phyloP scores from a whole-genome alignment of 2,888 invertebrate species.

The Bugulina stolonifera region DNA sequence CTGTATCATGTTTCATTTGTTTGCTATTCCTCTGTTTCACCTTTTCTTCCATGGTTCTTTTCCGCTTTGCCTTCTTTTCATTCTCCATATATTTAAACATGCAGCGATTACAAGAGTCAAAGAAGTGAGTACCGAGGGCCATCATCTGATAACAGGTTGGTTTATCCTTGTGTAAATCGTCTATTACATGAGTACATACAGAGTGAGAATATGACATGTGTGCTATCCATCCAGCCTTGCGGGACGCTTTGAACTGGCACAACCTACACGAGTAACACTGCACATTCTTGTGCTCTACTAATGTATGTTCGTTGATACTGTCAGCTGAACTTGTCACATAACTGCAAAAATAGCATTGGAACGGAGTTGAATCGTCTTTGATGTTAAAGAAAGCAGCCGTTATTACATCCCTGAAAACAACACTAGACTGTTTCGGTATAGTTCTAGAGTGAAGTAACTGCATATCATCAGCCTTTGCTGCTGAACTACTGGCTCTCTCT shows the following conservation, averaged over 20 bases:
- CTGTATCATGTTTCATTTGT: background rate
- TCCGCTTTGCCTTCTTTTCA: too few relatives aligned
- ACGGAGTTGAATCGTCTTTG: background rate
- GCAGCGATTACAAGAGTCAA: too few relatives aligned
- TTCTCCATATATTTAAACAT: too few relatives aligned
- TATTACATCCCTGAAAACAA: too few relatives aligned
- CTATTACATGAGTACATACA: background rate
- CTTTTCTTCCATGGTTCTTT: too few relatives aligned
- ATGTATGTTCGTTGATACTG: background rate
- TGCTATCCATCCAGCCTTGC: background rate
- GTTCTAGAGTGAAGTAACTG: too few relatives aligned
- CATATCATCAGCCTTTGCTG: too few relatives aligned
- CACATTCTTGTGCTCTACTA: background rate
- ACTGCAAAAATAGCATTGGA: background rate
- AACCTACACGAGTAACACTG: background rate
- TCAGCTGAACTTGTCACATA: background rate
- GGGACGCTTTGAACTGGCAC: constrained; percentile 6
- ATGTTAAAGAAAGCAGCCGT: background rate
- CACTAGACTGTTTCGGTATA: too few relatives aligned
- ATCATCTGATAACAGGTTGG: too few relatives aligned
- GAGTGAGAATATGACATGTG: background rate
- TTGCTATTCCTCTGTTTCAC: background rate
- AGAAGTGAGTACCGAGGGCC: too few relatives aligned
- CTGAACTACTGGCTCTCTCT: too few relatives aligned
- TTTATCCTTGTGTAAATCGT: too few relatives aligned